Conservation (phyloP, 1,140 invertebrate genomes). For the Sitodiplosis mosellana region DNA sequence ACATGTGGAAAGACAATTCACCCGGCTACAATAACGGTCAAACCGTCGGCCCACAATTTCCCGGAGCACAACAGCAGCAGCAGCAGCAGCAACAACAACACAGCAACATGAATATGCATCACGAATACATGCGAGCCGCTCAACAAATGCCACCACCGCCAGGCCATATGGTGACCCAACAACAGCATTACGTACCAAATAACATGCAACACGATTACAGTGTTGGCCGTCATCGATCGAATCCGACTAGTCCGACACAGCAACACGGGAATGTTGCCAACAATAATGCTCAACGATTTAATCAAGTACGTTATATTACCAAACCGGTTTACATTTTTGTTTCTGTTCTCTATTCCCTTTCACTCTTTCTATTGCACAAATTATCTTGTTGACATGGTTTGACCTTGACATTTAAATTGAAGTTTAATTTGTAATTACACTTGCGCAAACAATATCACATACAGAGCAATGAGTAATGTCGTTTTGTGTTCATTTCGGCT, state of each 20-base stretch:
- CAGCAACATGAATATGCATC: conserved; percentile 1
- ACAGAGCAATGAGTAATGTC: too few species aligned
- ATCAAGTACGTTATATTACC: not conserved
- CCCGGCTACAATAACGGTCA: conserved; percentile 14
- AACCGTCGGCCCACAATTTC: not conserved
- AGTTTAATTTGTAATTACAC: too few species aligned
- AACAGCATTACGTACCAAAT: conserved; percentile 13
- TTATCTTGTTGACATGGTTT: too few species aligned
- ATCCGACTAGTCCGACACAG: conserved; percentile 58
- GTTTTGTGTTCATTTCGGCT: not conserved
- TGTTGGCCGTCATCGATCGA: conserved; percentile 42
- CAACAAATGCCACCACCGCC: conserved; percentile 5
- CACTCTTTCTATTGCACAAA: too few species aligned
- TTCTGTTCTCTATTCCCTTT: too few species aligned
- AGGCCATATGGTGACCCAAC: conserved; percentile 14
- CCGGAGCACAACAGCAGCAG: conserved; percentile 3
- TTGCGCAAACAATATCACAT: too few species aligned
- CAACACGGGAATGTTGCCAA: conserved; percentile 22
- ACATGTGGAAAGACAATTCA: conserved; percentile 67
- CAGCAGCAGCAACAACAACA: conserved; percentile 4
- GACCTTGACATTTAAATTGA: too few species aligned
- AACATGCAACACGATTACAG: conserved; percentile 20
- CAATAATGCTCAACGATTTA: conserved; percentile 4
- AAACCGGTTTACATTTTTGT: too few species aligned
- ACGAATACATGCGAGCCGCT: not conserved